Conservation (phyloP, 2,888 invertebrate species). For the Sarcophaga rosellei region DNA sequence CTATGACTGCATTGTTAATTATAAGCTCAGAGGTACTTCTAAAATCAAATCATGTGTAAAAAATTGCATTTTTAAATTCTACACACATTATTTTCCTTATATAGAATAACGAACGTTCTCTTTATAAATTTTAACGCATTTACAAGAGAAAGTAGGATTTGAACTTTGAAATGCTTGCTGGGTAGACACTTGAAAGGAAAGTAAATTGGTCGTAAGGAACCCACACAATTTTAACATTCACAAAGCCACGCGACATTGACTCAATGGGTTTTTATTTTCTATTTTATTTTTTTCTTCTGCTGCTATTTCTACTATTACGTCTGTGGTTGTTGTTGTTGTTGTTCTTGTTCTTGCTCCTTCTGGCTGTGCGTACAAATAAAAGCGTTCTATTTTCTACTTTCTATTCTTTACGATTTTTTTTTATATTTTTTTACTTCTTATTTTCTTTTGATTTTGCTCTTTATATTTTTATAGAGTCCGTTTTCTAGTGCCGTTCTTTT, state of each 20-base stretch:
- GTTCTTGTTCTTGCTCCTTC: not conserved
- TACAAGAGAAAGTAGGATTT: no score
- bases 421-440: slow-evolving; percentile 24
- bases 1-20: no score
- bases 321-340: not conserved
- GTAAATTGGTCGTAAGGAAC: slow-evolving; percentile 61
- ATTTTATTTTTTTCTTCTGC: slow-evolving; percentile 3
- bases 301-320: slow-evolving; percentile 6
- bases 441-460: slow-evolving; percentile 33
- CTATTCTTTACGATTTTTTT: not conserved
- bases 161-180: no score
- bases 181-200: slow-evolving; percentile 48
- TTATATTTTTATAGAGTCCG: slow-evolving; percentile 36
- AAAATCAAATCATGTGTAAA: no score
- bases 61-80: no score
- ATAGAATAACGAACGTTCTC: no score
- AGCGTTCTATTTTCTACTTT: not conserved
- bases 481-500: slow-evolving; percentile 11
- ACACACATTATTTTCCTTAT: no score
- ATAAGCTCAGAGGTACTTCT: no score
- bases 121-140: no score
- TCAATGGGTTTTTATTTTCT: slow-evolving; percentile 50
- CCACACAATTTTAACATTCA: slow-evolving; percentile 58
- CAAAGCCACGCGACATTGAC: slow-evolving; percentile 62
- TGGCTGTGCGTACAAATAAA: not conserved